These are phyloP conservation scores for Drymodes brunneopygia DNA, from an alignment of 2,113 vertebrate species.

Conservation along the genomic window DNA sequence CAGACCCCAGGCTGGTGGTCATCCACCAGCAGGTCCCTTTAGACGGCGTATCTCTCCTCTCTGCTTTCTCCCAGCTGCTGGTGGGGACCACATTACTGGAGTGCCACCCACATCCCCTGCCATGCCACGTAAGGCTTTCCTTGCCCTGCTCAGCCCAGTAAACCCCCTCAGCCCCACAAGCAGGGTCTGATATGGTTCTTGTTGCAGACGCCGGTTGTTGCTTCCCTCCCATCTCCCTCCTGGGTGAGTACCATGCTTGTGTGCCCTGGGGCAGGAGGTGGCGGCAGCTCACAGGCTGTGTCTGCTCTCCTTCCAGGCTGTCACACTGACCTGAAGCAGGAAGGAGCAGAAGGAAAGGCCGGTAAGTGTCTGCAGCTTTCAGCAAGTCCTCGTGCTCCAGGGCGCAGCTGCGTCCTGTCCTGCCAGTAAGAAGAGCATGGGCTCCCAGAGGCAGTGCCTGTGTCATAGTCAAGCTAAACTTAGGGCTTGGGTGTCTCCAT, in stretches of 20 bases:
- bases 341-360: background rate
- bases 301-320: background rate
- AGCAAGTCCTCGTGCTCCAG: background rate
- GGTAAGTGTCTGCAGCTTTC: background rate
- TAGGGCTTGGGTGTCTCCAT: background rate
- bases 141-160: background rate
- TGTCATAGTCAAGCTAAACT: background rate
- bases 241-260: background rate
- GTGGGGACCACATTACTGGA: background rate
- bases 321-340: background rate
- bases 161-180: fast-evolving
- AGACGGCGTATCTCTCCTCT: background rate
- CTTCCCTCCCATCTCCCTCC: background rate
- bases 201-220: background rate
- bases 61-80: background rate
- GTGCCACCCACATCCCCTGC: fast-evolving
- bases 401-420: background rate
- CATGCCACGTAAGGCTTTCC: constrained; percentile 6
- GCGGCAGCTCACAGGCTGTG: background rate
- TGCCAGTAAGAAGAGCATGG: background rate
- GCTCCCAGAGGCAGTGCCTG: background rate
- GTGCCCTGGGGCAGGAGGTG: fast-evolving
- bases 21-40: background rate
- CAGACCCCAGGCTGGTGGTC: background rate
- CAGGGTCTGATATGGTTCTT: background rate